These are phyloP conservation scores for Baccha elongata DNA, from an alignment of 2,888 invertebrate species.

Conservation along the genomic window DNA sequence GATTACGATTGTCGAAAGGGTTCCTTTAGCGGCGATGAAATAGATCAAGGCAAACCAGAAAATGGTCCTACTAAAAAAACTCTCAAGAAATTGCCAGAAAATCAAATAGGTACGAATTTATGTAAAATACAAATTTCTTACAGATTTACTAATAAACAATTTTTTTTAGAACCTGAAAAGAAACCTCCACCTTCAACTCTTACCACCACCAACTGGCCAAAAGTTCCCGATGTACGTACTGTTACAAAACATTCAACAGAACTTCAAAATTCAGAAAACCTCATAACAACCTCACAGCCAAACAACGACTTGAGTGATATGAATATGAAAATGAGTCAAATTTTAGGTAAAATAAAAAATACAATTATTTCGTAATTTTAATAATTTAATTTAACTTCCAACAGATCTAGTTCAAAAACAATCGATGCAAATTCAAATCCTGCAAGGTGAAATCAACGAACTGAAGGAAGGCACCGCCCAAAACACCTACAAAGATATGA, in stretches of 20 bases:
- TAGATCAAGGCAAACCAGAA: slow-evolving; percentile 65
- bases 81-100: slow-evolving; percentile 51
- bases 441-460: slow-evolving; percentile 82
- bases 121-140: too few relatives aligned
- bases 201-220: slow-evolving; percentile 76
- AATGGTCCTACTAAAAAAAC: slow-evolving; percentile 53
- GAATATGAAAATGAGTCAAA: slow-evolving; percentile 79
- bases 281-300: slow-evolving; percentile 78
- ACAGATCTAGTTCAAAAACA: slow-evolving; percentile 83
- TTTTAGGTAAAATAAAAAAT: slow-evolving; percentile 77
- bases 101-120: slow-evolving; percentile 39
- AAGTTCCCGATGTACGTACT: slow-evolving; percentile 78
- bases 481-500: slow-evolving; percentile 76
- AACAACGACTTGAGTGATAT: slow-evolving; percentile 76
- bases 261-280: slow-evolving; percentile 80
- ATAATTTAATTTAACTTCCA: slow-evolving; percentile 1
- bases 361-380: not conserved
- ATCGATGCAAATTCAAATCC: slow-evolving; percentile 82
- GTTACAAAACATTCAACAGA: slow-evolving; percentile 79
- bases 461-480: slow-evolving; percentile 76
- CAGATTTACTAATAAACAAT: slow-evolving; percentile 70
- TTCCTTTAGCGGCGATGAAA: slow-evolving; percentile 76
- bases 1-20: slow-evolving; percentile 79
- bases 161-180: slow-evolving; percentile 65
- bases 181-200: slow-evolving; percentile 51